A percentile compares a stretch with the other conserved stretches of the same genome.
Evolutionary conservation across 64 coral and sea anemone genomes (phyloP).

Genomic region (Pachyseris speciosa): DNA sequence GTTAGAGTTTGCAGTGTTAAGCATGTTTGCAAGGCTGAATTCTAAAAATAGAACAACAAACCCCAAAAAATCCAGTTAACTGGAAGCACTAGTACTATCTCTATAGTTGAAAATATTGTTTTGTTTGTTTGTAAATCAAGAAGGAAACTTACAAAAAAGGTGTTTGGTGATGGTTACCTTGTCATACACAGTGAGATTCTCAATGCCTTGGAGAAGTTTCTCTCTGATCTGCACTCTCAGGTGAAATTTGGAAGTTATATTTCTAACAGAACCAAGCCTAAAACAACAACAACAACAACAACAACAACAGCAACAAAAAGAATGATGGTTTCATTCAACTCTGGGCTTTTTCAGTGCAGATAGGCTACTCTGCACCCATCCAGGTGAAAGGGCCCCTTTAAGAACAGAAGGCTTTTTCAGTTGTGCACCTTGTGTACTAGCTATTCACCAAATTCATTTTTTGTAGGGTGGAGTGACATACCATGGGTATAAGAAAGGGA

Average conservation of each 20-base stretch:
- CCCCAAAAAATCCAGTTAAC: too few relatives aligned
- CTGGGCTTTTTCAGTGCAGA: too few relatives aligned
- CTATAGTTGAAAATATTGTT: too few relatives aligned
- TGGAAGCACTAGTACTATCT: too few relatives aligned
- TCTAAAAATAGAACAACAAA: conserved; percentile 24
- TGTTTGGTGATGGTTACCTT: neutral
- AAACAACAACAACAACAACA: neutral
- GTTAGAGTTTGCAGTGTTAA: conserved; percentile 34
- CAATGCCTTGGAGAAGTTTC: neutral
- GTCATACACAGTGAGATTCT: conserved; percentile 4
- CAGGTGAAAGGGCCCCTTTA: too few relatives aligned
- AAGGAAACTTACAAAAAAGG: neutral
- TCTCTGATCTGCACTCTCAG: conserved; percentile 9
- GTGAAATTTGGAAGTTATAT: neutral
- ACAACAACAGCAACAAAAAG: neutral
- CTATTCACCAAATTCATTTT: too few relatives aligned
- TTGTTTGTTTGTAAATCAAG: too few relatives aligned
- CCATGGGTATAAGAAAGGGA: too few relatives aligned
- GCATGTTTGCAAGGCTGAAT: conserved; percentile 50
- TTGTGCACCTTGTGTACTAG: too few relatives aligned
- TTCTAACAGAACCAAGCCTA: conserved; percentile 19
- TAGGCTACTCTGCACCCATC: too few relatives aligned
- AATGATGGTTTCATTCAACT: neutral
- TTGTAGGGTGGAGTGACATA: too few relatives aligned
- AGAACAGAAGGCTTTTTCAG: too few relatives aligned